Base-by-base conservation (phyloP, 2,797 vertebrate genomes). In the Pristis pectinata region DNA sequence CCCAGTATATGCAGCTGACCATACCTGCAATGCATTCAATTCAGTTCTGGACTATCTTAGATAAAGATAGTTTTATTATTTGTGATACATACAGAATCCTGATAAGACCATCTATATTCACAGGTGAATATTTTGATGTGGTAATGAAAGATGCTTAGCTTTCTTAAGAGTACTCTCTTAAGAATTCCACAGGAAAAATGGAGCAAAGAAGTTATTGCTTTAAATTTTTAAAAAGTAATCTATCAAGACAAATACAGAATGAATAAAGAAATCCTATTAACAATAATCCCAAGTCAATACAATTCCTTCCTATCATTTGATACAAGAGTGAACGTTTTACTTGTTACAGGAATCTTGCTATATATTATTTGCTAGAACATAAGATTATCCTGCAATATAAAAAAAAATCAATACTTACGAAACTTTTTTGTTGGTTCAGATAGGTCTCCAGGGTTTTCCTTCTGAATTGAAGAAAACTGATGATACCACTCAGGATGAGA, bases 391-490 rank as follows among this genome's bases (percentile, higher is more conserved):
- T 53, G 13, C 0, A 64, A 22, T 67, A 67, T 10, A 13, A 61
- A 61, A 61, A 72, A 49, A 24, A 93, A 74, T 53, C 2, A 70
- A 37, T 11, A 97, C 97, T 87, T 96, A 98, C 98, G 95, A 97
- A 96, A 95, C 95, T 96, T 74, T 96, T 95, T 95, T 97, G 97
- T 83, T 97, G 97, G n/a, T 96, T 97, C 76, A 95, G 13, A 61
- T 95, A 95, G 44, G 96, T 37, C 0, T 96, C 96, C 95, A 96
- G 95, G 95, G 97, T 96, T 95, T 96, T 95, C 95, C 97, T 98
- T 94, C 97, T 96, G 96, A 98, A 98, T 94, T 97, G 96, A 34
- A 98, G 96, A 94, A 97, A 98, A 95, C 98, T 98, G 95, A 97
- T 97, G 95, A 98, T 97, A 41, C 95, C 97, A 17, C 97, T 98